Evolutionary conservation across 2,888 invertebrate species (phyloP), one percentile per base, ranked within the genome.

Genomic region (Crematogaster levior): DNA sequence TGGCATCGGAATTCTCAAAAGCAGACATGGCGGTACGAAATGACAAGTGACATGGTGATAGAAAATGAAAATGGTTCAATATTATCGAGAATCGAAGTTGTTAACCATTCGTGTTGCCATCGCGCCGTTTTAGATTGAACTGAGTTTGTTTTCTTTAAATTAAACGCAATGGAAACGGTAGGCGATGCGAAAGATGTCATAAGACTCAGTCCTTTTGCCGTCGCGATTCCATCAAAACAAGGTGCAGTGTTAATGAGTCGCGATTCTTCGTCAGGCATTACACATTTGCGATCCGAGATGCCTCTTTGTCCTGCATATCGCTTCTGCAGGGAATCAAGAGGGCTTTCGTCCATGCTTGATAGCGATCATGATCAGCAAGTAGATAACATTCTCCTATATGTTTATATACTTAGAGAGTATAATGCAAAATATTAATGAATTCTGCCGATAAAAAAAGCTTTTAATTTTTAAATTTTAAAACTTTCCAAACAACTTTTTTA

Each of bases 291-390:
- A 63, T 61, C 37, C 4, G n/a, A 37, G 40, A 27, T n/a, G 37
- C 24, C 43, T 12, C 15, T 43, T 43, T 81, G 75, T 30, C 81
- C 81, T 24, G 63, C 81, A 6, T 75, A 81, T 75, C 53, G 10
- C 27, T 56, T 81, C 5, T 75, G 63, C 43, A 75, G 6, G 2
- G 24, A 75, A 61, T 40, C 27, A 10, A 40, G 10, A 40, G 5
- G 7, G 10, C 48, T 53, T 65, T n/a, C 34, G 2, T 43, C 73
- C 37, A 15, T 27, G 27, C 27, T 9, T 34, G 37, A 63, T 24
- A 27, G 30, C 21, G n/a, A 51, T 61, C 48, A 34, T n/a, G 74
- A 51, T 51, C 65, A 75, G 18, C 74, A 75, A 65, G 75, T 75
- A 75, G 37, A 48, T 74, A 24, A 40, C 24, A 51, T n/a, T 37